Evolutionary conservation across 2,797 vertebrate species (phyloP).

Genomic region (Potorous gilbertii): DNA sequence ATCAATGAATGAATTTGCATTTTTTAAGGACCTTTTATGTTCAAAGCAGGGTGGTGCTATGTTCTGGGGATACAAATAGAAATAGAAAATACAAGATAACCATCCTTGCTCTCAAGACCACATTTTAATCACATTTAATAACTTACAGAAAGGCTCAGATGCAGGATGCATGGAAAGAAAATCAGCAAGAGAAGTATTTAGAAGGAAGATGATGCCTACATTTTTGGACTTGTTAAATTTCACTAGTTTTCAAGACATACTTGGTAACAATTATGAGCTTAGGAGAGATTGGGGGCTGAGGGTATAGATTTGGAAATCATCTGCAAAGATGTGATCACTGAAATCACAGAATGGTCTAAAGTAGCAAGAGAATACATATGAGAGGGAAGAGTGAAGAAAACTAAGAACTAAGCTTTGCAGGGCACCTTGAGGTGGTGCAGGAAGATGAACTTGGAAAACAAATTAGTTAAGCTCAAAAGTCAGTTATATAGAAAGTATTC

Average conservation of each 20-base stretch:
- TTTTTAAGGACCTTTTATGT: neutral
- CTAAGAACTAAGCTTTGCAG: neutral
- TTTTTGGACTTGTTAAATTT: neutral
- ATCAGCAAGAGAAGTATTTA: neutral
- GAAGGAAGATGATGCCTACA: neutral
- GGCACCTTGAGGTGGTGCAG: neutral
- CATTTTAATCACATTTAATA: neutral
- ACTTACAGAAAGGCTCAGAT: neutral
- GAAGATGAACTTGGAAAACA: neutral
- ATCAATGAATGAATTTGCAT: neutral
- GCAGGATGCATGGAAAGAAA: neutral
- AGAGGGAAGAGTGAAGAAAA: neutral
- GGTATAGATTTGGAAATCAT: neutral
- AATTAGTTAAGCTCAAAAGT: neutral
- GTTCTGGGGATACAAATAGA: neutral
- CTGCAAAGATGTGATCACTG: neutral
- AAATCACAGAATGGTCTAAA: neutral
- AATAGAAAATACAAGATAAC: neutral
- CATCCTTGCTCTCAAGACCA: neutral
- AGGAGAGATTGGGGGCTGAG: neutral
- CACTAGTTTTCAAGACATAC: neutral
- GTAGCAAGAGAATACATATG: neutral
- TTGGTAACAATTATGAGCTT: neutral
- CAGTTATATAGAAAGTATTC: neutral
- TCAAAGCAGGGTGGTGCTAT: neutral